These are phyloP conservation scores for Molossus molossus DNA, from an alignment of 2,797 vertebrate species.

Conservation along the genomic window DNA sequence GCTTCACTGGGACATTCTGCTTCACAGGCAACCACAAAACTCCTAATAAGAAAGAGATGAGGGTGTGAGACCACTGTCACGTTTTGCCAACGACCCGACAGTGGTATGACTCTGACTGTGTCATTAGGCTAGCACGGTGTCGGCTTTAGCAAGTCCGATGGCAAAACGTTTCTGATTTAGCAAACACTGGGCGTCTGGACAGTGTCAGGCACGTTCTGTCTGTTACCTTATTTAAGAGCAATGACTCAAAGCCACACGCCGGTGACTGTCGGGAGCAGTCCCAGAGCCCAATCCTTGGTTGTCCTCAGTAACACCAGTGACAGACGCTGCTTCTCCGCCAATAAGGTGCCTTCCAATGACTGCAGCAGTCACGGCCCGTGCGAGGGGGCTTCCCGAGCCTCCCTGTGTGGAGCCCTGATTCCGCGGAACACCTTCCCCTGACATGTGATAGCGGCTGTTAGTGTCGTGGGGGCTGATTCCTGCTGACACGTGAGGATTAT, in stretches of 20 bases:
- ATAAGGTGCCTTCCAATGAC: not conserved
- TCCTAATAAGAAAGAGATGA: not conserved
- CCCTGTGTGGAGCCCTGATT: accelerated
- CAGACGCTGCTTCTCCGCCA: not conserved
- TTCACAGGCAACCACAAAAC: not conserved
- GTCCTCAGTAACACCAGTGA: not conserved
- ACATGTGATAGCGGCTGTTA: not conserved
- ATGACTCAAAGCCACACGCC: not conserved
- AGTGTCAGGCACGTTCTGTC: too few species aligned
- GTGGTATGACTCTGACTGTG: not conserved
- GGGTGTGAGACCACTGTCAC: not conserved
- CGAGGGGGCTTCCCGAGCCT: not conserved
- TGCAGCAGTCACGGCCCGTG: not conserved
- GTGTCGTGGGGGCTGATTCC: not conserved
- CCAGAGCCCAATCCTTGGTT: not conserved
- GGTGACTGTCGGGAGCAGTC: not conserved
- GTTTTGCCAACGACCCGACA: too few species aligned
- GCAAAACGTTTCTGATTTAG: not conserved
- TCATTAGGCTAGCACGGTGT: not conserved
- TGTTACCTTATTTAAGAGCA: not conserved
- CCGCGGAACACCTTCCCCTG: not conserved
- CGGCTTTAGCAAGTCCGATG: not conserved
- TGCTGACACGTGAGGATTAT: not conserved
- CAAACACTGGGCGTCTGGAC: not conserved
- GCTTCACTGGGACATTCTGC: not conserved